These are phyloP conservation scores for Dasysyrphus tricinctus DNA, from an alignment of 2,888 invertebrate species.

Conservation along the genomic window DNA sequence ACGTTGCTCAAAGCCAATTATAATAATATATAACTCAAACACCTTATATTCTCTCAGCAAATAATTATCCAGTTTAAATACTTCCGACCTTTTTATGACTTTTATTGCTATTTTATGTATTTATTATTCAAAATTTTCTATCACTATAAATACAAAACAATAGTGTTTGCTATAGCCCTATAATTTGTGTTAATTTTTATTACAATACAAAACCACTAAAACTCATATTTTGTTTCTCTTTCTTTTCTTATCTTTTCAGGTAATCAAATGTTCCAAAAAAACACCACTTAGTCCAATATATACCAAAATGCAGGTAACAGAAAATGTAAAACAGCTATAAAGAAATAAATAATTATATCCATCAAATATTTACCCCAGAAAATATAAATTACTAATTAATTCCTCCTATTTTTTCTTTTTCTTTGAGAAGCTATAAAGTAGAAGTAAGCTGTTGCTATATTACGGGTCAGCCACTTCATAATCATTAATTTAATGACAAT, in stretches of 20 bases:
- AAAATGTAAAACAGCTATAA: background rate
- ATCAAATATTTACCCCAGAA: slow-evolving; percentile 50
- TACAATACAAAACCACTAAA: slow-evolving; percentile 48
- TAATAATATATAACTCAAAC: slow-evolving; percentile 3
- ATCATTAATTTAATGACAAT: slow-evolving; percentile 68
- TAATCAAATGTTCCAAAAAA: slow-evolving; percentile 63
- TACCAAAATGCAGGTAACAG: slow-evolving; percentile 51
- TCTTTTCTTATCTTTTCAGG: slow-evolving; percentile 66
- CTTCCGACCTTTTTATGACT: slow-evolving; percentile 43
- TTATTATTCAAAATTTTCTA: slow-evolving; percentile 10
- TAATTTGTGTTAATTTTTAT: slow-evolving; percentile 58
- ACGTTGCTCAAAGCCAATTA: background rate
- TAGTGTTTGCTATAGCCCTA: slow-evolving; percentile 15
- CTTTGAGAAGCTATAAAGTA: background rate
- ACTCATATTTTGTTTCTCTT: background rate
- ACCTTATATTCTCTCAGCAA: background rate
- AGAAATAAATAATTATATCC: slow-evolving; percentile 27
- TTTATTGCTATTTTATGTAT: slow-evolving; percentile 34
- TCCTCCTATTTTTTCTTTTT: slow-evolving; percentile 17
- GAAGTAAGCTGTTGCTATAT: slow-evolving; percentile 37
- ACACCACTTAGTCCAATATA: slow-evolving; percentile 35
- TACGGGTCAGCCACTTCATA: slow-evolving; percentile 55
- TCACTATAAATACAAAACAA: slow-evolving; percentile 2
- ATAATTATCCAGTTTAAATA: slow-evolving; percentile 15
- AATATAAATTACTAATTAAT: slow-evolving; percentile 61